Percentiles rank a stretch among this genome's conserved stretches.
These are phyloP conservation scores for Invenusta paracnida DNA, from an alignment of 2,888 invertebrate species.

Conservation along the genomic window DNA sequence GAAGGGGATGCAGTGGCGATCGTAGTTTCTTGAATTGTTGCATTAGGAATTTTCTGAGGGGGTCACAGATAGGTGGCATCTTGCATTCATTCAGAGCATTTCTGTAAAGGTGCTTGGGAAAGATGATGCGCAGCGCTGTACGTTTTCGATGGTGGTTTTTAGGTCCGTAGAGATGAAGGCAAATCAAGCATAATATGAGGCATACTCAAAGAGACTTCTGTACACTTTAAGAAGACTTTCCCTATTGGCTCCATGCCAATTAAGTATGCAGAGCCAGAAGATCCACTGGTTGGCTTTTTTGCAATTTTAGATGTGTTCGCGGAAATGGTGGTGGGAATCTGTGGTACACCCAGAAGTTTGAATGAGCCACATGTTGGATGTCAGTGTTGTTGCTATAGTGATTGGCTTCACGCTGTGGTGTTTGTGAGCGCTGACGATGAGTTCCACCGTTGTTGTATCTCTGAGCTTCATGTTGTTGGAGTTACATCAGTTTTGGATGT, in stretches of 20 bases:
- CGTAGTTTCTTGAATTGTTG: too few species aligned
- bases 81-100: too few species aligned
- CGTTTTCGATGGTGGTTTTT: too few species aligned
- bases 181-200: not conserved
- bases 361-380: slow-evolving; percentile 8
- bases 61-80: too few species aligned
- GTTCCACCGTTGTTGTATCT: not conserved
- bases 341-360: slow-evolving; percentile 29
- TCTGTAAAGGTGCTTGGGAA: not conserved
- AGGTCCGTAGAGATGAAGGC: not conserved
- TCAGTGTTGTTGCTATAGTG: not conserved
- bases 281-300: slow-evolving; percentile 15
- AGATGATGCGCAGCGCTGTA: not conserved
- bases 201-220: not conserved
- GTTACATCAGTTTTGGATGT: slow-evolving; percentile 20
- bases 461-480: slow-evolving; percentile 17
- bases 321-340: not conserved
- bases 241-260: not conserved
- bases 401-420: slow-evolving; percentile 24
- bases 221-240: slow-evolving; percentile 25
- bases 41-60: too few species aligned
- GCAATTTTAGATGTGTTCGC: slow-evolving; percentile 4
- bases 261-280: slow-evolving; percentile 18
- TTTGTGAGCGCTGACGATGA: slow-evolving; percentile 17
- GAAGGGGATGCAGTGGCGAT: too few species aligned